Percentiles rank a stretch among this genome's conserved stretches.
Evolutionary conservation across 2,113 vertebrate genomes (phyloP).

Genomic region (Vulpes vulpes): DNA sequence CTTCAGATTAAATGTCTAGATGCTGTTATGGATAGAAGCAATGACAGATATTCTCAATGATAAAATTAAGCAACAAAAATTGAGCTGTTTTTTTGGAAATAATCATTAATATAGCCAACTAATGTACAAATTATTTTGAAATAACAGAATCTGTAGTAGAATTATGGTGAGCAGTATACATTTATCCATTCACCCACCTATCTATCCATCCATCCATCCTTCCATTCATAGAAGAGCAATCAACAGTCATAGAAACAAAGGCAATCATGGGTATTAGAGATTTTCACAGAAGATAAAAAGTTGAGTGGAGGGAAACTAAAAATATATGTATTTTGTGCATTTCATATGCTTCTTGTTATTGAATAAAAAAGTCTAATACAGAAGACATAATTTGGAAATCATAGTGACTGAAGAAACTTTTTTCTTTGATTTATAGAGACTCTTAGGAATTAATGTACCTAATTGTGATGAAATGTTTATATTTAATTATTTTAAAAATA

Average conservation of each 20-base stretch:
- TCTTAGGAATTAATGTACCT: neutral
- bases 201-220: neutral
- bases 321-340: neutral
- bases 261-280: rapidly evolving
- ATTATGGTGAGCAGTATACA: neutral
- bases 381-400: neutral
- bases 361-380: neutral
- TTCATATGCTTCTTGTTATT: neutral
- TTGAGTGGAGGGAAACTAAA: neutral
- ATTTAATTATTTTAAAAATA: no score
- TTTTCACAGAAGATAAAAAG: neutral
- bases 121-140: neutral
- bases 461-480: neutral
- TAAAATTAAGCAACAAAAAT: neutral
- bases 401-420: neutral
- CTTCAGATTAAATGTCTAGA: neutral
- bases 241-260: neutral
- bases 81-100: neutral
- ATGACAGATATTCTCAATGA: neutral
- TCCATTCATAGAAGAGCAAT: neutral
- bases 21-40: neutral
- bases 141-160: neutral
- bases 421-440: neutral
- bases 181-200: neutral
- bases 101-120: neutral